Percentiles rank a stretch among this genome's conserved stretches.
These are phyloP conservation scores for Trimorus sp. DNA, from an alignment of 2,888 invertebrate species.

Conservation along the genomic window DNA sequence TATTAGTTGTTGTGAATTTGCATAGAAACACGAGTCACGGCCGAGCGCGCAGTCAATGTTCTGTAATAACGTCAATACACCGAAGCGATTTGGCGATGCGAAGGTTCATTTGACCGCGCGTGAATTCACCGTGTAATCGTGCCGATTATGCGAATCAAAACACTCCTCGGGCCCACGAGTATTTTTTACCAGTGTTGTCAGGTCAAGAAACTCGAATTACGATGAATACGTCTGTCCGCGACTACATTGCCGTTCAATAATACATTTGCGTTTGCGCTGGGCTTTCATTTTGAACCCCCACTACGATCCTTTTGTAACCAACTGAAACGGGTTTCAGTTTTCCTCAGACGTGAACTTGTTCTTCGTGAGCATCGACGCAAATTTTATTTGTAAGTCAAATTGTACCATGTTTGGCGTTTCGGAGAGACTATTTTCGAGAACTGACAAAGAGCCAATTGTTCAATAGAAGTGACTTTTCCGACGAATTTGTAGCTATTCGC, in stretches of 20 bases:
- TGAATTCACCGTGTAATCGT: slow-evolving; percentile 66
- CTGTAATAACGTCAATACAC: slow-evolving; percentile 64
- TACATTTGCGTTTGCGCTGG: background rate
- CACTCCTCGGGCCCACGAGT: slow-evolving; percentile 62
- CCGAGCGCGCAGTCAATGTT: slow-evolving; percentile 62
- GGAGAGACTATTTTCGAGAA: slow-evolving; percentile 58
- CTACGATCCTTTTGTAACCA: background rate
- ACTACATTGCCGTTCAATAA: slow-evolving; percentile 11
- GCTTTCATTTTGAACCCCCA: slow-evolving; percentile 12
- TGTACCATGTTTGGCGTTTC: slow-evolving; percentile 61
- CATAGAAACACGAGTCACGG: slow-evolving; percentile 64
- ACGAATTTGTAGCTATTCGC: slow-evolving; percentile 58
- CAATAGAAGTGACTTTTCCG: slow-evolving; percentile 62
- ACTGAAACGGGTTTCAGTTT: background rate
- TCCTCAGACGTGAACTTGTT: background rate
- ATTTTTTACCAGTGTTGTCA: slow-evolving; percentile 52
- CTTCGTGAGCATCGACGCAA: background rate
- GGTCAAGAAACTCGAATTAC: slow-evolving; percentile 57
- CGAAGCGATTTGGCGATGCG: slow-evolving; percentile 60
- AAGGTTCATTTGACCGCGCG: slow-evolving; percentile 65
- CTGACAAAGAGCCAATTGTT: slow-evolving; percentile 53
- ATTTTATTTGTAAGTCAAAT: slow-evolving; percentile 28
- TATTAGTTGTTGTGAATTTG: slow-evolving; percentile 60
- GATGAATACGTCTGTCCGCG: slow-evolving; percentile 38
- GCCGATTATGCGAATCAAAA: slow-evolving; percentile 65